phyloP scores from a whole-genome alignment of 1,140 invertebrate species.

The Limonius californicus region DNA sequence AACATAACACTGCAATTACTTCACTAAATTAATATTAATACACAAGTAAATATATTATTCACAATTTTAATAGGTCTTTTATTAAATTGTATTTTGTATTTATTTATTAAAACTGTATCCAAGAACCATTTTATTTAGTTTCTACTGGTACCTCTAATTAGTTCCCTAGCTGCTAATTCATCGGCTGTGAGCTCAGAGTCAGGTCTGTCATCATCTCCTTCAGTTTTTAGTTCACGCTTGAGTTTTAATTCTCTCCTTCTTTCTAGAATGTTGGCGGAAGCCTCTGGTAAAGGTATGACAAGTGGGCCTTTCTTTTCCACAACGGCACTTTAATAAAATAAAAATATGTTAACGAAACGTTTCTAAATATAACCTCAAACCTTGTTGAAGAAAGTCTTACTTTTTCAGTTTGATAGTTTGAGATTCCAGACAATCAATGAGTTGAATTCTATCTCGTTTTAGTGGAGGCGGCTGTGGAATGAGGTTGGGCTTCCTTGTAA shows the following conservation, averaged over 20 bases:
- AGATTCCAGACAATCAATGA: conserved; percentile 71
- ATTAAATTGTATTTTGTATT: conserved; percentile 46
- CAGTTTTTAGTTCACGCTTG: conserved; percentile 31
- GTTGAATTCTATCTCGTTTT: conserved; percentile 56
- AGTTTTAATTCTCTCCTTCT: conserved; percentile 35
- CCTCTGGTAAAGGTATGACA: conserved; percentile 60
- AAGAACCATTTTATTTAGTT: too few species aligned
- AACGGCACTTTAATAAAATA: conserved; percentile 51
- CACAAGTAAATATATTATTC: too few species aligned
- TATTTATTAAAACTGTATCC: too few species aligned
- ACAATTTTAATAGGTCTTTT: conserved; percentile 41
- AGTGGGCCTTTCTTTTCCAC: conserved; percentile 52
- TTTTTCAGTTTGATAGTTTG: conserved; percentile 68
- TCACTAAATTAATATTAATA: conserved; percentile 12
- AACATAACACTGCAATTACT: conserved; percentile 14
- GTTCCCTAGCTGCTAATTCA: conserved; percentile 52
- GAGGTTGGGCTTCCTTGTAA: conserved; percentile 59
- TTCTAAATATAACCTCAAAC: conserved; percentile 20
- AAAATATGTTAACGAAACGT: conserved; percentile 25
- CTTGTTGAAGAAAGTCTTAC: conserved; percentile 55
- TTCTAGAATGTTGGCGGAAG: conserved; percentile 50
- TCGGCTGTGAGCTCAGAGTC: conserved; percentile 49
- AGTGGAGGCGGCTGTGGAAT: conserved; percentile 43
- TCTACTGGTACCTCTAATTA: conserved; percentile 45
- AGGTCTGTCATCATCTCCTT: conserved; percentile 40